phyloP scores from a whole-genome alignment of 2,888 invertebrate species.

The Cistogaster globosa region DNA sequence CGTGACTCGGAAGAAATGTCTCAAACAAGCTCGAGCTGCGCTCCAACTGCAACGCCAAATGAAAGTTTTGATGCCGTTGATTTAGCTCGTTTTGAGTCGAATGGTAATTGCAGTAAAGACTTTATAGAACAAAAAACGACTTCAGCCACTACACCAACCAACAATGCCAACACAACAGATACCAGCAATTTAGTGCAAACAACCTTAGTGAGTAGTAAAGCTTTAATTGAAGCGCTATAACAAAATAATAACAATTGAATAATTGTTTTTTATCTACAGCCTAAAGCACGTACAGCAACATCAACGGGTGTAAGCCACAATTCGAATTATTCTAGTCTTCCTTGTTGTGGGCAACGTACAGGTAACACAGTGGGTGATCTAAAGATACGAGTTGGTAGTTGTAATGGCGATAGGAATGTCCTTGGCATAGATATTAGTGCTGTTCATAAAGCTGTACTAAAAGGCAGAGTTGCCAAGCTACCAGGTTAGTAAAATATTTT shows the following conservation, averaged over 20 bases:
- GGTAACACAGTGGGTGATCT: slow-evolving; percentile 69
- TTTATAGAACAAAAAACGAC: slow-evolving; percentile 18
- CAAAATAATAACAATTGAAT: slow-evolving; percentile 1
- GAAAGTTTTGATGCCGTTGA: slow-evolving; percentile 79
- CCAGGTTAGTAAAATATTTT: slow-evolving; percentile 76
- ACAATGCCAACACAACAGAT: slow-evolving; percentile 61
- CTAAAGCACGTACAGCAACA: slow-evolving; percentile 79
- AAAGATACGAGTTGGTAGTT: slow-evolving; percentile 77
- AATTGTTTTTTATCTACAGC: slow-evolving; percentile 74
- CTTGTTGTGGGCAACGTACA: slow-evolving; percentile 80
- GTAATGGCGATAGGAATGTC: slow-evolving; percentile 81
- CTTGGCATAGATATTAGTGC: slow-evolving; percentile 83
- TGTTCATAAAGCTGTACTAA: slow-evolving; percentile 83
- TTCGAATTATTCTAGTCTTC: slow-evolving; percentile 83
- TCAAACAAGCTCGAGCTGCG: slow-evolving; percentile 74
- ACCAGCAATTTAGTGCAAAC: slow-evolving; percentile 73
- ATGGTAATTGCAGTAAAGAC: slow-evolving; percentile 63
- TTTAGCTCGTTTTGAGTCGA: slow-evolving; percentile 59
- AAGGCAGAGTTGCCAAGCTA: slow-evolving; percentile 81
- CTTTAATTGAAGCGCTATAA: background rate
- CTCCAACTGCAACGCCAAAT: slow-evolving; percentile 69
- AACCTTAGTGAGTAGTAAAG: slow-evolving; percentile 72
- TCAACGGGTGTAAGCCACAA: slow-evolving; percentile 78
- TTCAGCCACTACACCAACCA: slow-evolving; percentile 61
- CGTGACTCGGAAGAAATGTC: slow-evolving; percentile 80